Conservation (phyloP, 2,113 vertebrate genomes). For the Pitta sordida region DNA sequence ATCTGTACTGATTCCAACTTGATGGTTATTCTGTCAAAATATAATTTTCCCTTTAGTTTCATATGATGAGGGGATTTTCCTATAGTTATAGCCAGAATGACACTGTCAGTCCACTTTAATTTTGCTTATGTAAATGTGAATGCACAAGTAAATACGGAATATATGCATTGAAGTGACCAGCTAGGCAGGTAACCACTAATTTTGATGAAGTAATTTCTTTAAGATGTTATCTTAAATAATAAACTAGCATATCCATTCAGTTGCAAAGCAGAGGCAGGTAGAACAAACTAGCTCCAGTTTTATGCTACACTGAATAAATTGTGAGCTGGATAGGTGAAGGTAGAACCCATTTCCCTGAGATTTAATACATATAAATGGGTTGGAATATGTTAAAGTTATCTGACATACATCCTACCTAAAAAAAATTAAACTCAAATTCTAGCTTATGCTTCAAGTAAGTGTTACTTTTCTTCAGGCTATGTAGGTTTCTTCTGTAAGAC, state of each 20-base stretch:
- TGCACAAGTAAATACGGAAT: neutral
- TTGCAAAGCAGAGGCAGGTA: neutral
- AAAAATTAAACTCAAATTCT: neutral
- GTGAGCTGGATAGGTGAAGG: neutral
- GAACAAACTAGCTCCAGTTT: neutral
- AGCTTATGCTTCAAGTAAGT: neutral
- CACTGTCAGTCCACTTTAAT: neutral
- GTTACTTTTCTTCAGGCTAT: neutral
- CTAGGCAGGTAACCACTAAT: neutral
- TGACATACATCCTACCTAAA: neutral
- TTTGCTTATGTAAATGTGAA: neutral
- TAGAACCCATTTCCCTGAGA: neutral
- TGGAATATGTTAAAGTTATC: neutral
- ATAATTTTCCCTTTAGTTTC: neutral
- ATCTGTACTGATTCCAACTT: neutral
- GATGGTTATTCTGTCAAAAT: conserved; percentile 29
- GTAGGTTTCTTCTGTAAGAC: neutral
- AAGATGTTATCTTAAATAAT: neutral
- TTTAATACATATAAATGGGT: neutral
- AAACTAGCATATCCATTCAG: neutral
- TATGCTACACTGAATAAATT: neutral
- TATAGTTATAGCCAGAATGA: neutral
- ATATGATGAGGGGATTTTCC: neutral
- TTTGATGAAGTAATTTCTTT: neutral
- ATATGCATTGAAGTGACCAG: neutral